phyloP scores from a whole-genome alignment of 2,888 invertebrate species.

The Theodoxus fluviatilis region DNA sequence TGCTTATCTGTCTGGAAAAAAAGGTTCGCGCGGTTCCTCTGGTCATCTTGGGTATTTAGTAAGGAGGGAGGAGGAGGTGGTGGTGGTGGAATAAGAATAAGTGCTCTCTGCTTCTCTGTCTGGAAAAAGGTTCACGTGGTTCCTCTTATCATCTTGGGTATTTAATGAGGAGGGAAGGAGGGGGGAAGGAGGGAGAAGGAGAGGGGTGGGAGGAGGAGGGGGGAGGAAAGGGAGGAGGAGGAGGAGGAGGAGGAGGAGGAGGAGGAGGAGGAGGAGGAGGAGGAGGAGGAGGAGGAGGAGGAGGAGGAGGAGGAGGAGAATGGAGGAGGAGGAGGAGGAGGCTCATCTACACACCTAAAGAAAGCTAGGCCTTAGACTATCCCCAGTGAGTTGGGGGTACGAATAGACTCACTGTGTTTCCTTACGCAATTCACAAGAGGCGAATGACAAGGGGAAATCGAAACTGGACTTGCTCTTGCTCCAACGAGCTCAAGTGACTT shows the following conservation, averaged over 20 bases:
- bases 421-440: too few species aligned
- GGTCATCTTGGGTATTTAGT: background rate
- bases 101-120: background rate
- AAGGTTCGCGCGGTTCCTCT: background rate
- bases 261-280: conserved; percentile 12
- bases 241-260: conserved; percentile 12
- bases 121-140: background rate
- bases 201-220: background rate
- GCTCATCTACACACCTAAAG: too few species aligned
- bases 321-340: too few species aligned
- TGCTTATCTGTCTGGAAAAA: background rate
- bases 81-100: too few species aligned
- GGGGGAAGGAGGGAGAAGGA: background rate
- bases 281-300: too few species aligned
- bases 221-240: background rate
- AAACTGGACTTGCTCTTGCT: too few species aligned
- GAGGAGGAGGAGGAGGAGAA: too few species aligned
- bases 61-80: background rate
- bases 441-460: too few species aligned
- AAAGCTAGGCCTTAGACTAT: too few species aligned
- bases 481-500: too few species aligned
- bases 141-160: background rate
- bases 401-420: too few species aligned
- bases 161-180: background rate
- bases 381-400: too few species aligned